phyloP scores from a whole-genome alignment of 2,888 invertebrate genomes.

The Oscheius sp. region DNA sequence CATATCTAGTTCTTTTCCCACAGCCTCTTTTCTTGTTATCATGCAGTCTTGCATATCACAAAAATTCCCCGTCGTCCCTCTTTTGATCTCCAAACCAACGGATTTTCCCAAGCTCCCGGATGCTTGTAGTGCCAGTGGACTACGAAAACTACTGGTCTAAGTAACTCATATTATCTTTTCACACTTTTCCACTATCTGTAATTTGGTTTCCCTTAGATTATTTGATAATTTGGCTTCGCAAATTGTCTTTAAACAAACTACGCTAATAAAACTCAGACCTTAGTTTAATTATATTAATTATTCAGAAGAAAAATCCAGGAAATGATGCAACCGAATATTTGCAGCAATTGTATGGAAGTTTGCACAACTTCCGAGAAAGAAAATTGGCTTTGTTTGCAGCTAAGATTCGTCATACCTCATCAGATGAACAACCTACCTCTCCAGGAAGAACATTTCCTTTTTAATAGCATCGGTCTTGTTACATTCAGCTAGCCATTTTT shows the following conservation, averaged over 20 bases:
- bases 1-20: background rate
- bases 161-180: background rate
- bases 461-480: no score
- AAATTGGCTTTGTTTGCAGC: no score
- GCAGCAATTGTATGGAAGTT: no score
- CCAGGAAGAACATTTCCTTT: no score
- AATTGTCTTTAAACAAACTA: no score
- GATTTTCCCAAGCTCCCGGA: slow-evolving; percentile 17
- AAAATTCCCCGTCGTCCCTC: slow-evolving; percentile 11
- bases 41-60: slow-evolving; percentile 17
- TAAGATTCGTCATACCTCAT: no score
- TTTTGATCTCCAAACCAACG: slow-evolving; percentile 22
- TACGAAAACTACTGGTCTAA: slow-evolving; percentile 25
- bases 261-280: no score
- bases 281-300: background rate
- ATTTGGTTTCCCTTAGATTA: no score
- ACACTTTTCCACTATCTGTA: slow-evolving; percentile 8
- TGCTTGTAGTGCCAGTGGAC: background rate
- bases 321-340: background rate
- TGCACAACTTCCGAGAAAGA: no score
- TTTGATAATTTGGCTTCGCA: no score
- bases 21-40: slow-evolving; percentile 7
- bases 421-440: no score
- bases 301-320: background rate
- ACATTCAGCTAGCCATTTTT: no score